Conservation (phyloP, 2,888 invertebrate genomes). For the Isotomurus palustris region DNA sequence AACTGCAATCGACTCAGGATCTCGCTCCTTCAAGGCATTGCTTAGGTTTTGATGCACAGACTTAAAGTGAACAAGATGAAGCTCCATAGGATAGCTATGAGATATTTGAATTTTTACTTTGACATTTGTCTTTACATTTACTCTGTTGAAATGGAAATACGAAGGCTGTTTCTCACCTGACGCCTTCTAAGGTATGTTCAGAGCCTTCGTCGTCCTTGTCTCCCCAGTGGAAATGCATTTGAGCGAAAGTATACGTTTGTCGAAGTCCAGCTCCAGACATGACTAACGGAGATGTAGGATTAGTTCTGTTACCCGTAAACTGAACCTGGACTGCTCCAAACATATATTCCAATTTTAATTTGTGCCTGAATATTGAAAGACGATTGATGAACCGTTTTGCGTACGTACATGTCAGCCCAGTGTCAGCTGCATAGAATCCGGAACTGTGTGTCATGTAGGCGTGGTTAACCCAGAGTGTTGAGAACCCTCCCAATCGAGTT, state of each 20-base stretch:
- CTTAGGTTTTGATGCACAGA: neutral
- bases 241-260: neutral
- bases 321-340: neutral
- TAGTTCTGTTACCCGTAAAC: neutral
- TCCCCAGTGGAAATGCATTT: neutral
- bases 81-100: neutral
- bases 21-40: neutral
- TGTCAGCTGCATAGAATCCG: neutral
- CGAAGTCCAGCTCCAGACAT: neutral
- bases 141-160: neutral
- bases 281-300: neutral
- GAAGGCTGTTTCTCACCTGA: neutral
- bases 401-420: neutral
- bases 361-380: neutral
- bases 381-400: too few species aligned
- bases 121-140: neutral
- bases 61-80: neutral
- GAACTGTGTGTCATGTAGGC: neutral
- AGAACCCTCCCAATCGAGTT: neutral
- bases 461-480: neutral
- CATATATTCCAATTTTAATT: neutral
- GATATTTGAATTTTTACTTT: neutral
- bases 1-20: neutral
- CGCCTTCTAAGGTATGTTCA: neutral
- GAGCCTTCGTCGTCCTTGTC: neutral